Percentiles rank a stretch among this genome's conserved stretches.
Evolutionary conservation across 2,888 invertebrate genomes (phyloP).

Genomic region (Drepana falcataria): DNA sequence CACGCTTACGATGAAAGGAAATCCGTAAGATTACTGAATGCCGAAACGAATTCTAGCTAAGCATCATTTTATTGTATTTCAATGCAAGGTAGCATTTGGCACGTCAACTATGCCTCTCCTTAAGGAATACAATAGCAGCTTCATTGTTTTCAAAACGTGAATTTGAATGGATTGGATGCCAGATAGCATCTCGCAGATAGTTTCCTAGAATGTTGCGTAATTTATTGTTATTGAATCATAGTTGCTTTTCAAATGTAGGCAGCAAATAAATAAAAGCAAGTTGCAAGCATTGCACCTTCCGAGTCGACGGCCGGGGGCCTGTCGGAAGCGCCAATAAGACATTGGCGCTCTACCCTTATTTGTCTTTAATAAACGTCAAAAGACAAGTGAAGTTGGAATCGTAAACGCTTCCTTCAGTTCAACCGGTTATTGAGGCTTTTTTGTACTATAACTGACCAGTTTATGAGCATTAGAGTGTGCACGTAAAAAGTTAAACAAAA

Average conservation of each 20-base stretch:
- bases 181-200: constrained; percentile 55
- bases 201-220: constrained; percentile 24
- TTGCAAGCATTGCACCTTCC: constrained; percentile 6
- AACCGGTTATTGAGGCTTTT: constrained; percentile 9
- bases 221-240: constrained; percentile 20
- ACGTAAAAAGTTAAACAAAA: background rate
- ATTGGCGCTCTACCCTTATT: constrained; percentile 15
- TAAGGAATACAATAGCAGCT: constrained; percentile 53
- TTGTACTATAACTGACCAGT: background rate
- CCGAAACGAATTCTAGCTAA: constrained; percentile 27
- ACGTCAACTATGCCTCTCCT: constrained; percentile 47
- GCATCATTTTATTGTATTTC: constrained; percentile 40
- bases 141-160: constrained; percentile 50
- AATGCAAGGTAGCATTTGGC: constrained; percentile 37
- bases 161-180: constrained; percentile 44
- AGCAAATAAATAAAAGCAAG: background rate
- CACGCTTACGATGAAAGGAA: constrained; percentile 6
- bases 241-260: background rate
- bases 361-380: constrained; percentile 15
- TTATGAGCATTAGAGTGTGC: background rate
- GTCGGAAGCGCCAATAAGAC: constrained; percentile 5
- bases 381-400: constrained; percentile 5
- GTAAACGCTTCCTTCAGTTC: constrained; percentile 8
- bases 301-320: constrained; percentile 7
- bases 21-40: constrained; percentile 22